Base-by-base conservation (phyloP, 1,140 invertebrate species). In the Cydia strobilella region DNA sequence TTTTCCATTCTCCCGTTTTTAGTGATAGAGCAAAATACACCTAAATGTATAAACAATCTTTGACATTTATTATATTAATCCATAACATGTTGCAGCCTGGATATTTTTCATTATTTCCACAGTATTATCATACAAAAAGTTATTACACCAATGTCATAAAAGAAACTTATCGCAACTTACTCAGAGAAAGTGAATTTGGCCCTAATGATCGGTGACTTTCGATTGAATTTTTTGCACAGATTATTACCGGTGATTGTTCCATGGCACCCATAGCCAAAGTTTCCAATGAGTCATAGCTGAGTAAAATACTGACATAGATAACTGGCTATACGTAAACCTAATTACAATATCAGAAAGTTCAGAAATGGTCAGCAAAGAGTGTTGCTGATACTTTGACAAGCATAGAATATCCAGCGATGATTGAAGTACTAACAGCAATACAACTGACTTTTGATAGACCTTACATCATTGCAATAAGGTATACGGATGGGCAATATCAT, bases 271-370 rank as follows among this genome's bases (percentile, higher is more conserved):
- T 59, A 23, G 54, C 7, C 54, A 59, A 23, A 23, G 20, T 59
- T 59, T 59, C 54, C 54, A 59, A 59, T 59, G 54, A 59, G 54
- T 59, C 54, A 59, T 59, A 59, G 7, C 20, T n/a, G n/a, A 59
- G 54, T 23, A 23, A 59, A 59, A 59, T 20, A 59, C 54, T 23
- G 7, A 23, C 20, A 59, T 59, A 59, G 7, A 20, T 20, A 23
- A 18, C 42, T 45, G 42, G 13, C 3, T 3, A 45, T 15, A 3
- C 45, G 9, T 45, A 45, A 45, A 2, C 1, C 42, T 45, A 15
- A 13, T 12, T 45, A 45, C 13, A 45, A 45, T 4, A 2, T 4
- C 13, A 45, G 13, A 45, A 5, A 45, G 13, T 45, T 45, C 42
- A 45, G 12, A 45, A 42, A 4, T 45, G 3, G 39, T 42, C 39